Evolutionary conservation across 2,888 invertebrate genomes (phyloP), one percentile per base, ranked within the genome.

Genomic region (Eledona agricola): DNA sequence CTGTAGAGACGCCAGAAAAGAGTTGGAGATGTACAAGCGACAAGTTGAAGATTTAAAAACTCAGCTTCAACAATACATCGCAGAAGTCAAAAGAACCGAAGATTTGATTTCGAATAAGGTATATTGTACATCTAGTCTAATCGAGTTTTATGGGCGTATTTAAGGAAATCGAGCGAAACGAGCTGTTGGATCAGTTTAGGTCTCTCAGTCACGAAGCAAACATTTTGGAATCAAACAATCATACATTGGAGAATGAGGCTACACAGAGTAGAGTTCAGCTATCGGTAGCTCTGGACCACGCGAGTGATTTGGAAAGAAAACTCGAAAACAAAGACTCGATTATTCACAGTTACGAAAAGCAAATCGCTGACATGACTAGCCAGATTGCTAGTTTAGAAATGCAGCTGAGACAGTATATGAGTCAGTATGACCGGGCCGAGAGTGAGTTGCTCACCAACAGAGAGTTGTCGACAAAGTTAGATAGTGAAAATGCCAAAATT

Each of bases 41-140:
- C 89, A 91, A 78, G 86, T 89, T 11, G 86, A 85, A 46, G 83
- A 86, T 62, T 76, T 91, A 56, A 90, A 88, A 70, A 81, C 84
- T 55, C 89, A 91, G 69, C 74, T 91, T 53, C 89, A 90, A 67
- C 88, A 89, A 66, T 92, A 92, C 76, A 89, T 91, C 2, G 83
- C 85, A 63, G 90, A 91, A 79, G 86, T 92, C 7, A 85, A 88
- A 67, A 80, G 88, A 63, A 87, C 88, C 54, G 90, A 91, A 73
- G 90, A 91, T 65, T 75, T 90, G 50, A 78, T 91, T 16, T 82
- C 85, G 50, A 81, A 85, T 60, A 87, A 86, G 77, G 86, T 84
- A 63, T 51, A 51, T 32, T 3, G 5, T 28, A 9, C 3, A 13
- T 6, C 7, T 25, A 12, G n/a, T n/a, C 4, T 29, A 6, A 29